These are phyloP conservation scores for Parnassius smintheus DNA, from an alignment of 2,888 invertebrate genomes.

Conservation along the genomic window DNA sequence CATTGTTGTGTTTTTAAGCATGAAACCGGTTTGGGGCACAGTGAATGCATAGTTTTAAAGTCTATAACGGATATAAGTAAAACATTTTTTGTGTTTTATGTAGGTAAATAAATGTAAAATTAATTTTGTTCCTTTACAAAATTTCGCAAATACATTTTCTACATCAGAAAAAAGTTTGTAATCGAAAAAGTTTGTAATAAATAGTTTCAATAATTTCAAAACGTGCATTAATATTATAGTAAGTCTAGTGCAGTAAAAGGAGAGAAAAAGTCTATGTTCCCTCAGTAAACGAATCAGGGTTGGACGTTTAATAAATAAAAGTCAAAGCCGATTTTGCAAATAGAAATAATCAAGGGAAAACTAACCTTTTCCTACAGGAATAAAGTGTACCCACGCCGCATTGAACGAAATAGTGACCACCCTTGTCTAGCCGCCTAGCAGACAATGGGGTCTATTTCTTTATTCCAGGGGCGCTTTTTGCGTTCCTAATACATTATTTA, in stretches of 20 bases:
- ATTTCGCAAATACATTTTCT: no score
- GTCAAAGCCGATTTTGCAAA: background rate
- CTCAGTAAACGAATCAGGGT: background rate
- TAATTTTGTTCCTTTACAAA: no score
- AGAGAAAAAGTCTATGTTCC: background rate
- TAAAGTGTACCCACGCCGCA: conserved; percentile 29
- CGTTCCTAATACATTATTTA: conserved; percentile 29
- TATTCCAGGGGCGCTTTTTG: conserved; percentile 31
- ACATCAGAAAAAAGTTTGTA: no score
- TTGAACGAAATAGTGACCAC: conserved; percentile 23
- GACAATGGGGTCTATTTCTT: conserved; percentile 37
- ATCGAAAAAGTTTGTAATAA: no score
- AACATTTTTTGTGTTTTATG: no score
- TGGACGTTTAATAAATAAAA: conserved; percentile 3
- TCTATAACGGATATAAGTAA: no score
- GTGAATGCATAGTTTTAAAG: no score
- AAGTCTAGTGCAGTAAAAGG: background rate
- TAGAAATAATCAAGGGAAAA: conserved; percentile 17
- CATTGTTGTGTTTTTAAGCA: no score
- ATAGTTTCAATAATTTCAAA: no score
- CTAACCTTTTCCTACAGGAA: background rate
- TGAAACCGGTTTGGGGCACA: no score
- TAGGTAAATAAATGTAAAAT: no score
- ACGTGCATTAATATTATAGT: no score
- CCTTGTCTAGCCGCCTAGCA: conserved; percentile 54